phyloP scores from a whole-genome alignment of 1,140 invertebrate species.

The Drosophila chauvacae region DNA sequence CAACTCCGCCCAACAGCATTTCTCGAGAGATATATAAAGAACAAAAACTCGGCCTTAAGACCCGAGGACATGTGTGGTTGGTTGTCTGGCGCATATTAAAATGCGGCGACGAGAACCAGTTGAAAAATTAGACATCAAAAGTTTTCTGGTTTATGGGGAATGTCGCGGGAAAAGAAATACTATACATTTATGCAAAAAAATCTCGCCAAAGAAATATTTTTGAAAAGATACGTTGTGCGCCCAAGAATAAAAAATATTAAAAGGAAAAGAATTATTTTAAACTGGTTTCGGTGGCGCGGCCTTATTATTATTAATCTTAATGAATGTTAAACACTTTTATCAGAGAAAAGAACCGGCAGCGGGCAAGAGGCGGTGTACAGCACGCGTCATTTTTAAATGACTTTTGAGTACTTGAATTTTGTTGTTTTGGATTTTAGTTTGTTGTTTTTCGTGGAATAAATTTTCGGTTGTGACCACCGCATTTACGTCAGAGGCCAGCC shows the following conservation, averaged over 20 bases:
- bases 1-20: slow-evolving; percentile 32
- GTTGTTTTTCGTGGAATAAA: slow-evolving; percentile 9
- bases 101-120: slow-evolving; percentile 57
- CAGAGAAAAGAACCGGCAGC: slow-evolving; percentile 50
- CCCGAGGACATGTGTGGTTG: slow-evolving; percentile 16
- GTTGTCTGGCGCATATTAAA: slow-evolving; percentile 63
- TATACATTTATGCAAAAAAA: slow-evolving; percentile 40
- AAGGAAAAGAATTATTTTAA: slow-evolving; percentile 56
- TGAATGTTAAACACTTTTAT: slow-evolving; percentile 83
- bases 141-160: slow-evolving; percentile 63
- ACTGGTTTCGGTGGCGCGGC: slow-evolving; percentile 61
- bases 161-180: slow-evolving; percentile 68
- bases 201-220: slow-evolving; percentile 52
- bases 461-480: slow-evolving; percentile 22
- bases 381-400: slow-evolving; percentile 76
- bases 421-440: neutral
- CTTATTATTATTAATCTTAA: slow-evolving; percentile 78
- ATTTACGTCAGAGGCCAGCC: slow-evolving; percentile 61
- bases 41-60: slow-evolving; percentile 12
- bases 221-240: slow-evolving; percentile 21
- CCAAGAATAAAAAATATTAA: neutral
- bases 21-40: slow-evolving; percentile 1
- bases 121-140: slow-evolving; percentile 68
- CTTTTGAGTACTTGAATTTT: slow-evolving; percentile 33
- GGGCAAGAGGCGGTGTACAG: slow-evolving; percentile 34